Evolutionary conservation across 2,113 vertebrate species (phyloP).

Genomic region (Nothoprocta pentlandii): DNA sequence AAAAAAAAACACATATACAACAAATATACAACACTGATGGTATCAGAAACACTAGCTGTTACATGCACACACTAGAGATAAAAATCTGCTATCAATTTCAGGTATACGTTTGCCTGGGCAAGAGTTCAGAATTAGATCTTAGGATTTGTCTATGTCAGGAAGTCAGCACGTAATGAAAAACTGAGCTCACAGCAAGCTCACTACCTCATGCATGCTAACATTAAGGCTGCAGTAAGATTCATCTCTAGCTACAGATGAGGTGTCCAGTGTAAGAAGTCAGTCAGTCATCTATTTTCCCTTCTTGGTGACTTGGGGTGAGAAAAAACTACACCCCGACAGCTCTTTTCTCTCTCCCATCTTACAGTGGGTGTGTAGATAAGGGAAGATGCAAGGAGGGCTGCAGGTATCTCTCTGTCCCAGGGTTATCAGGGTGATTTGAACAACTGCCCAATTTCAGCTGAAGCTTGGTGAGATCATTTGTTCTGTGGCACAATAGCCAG

Average conservation of each 20-base stretch:
- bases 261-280: not conserved
- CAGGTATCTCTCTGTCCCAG: not conserved
- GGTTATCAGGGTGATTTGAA: not conserved
- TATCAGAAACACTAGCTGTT: not conserved
- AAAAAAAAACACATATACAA: constrained; percentile 24
- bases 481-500: not conserved
- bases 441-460: not conserved
- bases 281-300: not conserved
- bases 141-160: not conserved
- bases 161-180: not conserved
- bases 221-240: not conserved
- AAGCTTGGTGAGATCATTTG: not conserved
- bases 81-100: not conserved
- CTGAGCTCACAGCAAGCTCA: not conserved
- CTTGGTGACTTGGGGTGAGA: not conserved
- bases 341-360: not conserved
- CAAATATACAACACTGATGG: not conserved
- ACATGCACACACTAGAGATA: not conserved
- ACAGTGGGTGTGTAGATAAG: not conserved
- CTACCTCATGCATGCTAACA: not conserved
- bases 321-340: not conserved
- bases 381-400: not conserved
- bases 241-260: not conserved
- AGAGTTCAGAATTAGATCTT: not conserved
- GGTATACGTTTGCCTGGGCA: not conserved